Conservation (phyloP, 2,888 invertebrate genomes). For the Erpobdella octoculata region DNA sequence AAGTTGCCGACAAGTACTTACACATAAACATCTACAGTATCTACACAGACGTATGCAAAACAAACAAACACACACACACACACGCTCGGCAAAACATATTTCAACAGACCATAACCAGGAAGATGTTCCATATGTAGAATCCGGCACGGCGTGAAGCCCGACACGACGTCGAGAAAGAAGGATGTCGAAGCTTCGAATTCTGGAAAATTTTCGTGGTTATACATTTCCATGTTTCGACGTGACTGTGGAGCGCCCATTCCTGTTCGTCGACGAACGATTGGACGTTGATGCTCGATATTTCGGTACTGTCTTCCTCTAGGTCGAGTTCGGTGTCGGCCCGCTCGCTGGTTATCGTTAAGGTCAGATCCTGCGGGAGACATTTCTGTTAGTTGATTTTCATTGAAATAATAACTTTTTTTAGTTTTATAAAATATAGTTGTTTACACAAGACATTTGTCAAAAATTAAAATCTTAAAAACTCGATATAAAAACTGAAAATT, state of each 20-base stretch:
- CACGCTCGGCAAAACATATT: background rate
- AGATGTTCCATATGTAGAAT: constrained; percentile 41
- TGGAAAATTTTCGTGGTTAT: constrained; percentile 38
- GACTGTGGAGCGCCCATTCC: constrained; percentile 41
- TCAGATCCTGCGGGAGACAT: constrained; percentile 38
- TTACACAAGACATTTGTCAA: too few relatives aligned
- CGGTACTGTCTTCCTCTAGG: constrained; percentile 38
- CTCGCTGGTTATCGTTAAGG: constrained; percentile 41
- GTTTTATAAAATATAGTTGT: too few relatives aligned
- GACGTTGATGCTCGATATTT: constrained; percentile 40
- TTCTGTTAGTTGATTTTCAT: too few relatives aligned
- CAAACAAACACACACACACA: background rate
- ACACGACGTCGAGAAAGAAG: constrained; percentile 39
- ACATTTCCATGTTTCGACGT: constrained; percentile 40
- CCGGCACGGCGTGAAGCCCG: constrained; percentile 39
- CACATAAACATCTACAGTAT: background rate
- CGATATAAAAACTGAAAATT: too few relatives aligned
- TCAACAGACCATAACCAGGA: constrained; percentile 39
- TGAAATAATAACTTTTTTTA: too few relatives aligned
- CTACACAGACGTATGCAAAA: background rate
- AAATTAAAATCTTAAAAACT: too few relatives aligned
- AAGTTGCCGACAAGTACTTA: too few relatives aligned
- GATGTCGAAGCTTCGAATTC: constrained; percentile 38
- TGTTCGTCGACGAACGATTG: constrained; percentile 41
- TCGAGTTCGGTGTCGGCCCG: constrained; percentile 38